Evolutionary conservation across 92 coral and sea anemone genomes (phyloP).

Genomic region (Phenganax marumi): DNA sequence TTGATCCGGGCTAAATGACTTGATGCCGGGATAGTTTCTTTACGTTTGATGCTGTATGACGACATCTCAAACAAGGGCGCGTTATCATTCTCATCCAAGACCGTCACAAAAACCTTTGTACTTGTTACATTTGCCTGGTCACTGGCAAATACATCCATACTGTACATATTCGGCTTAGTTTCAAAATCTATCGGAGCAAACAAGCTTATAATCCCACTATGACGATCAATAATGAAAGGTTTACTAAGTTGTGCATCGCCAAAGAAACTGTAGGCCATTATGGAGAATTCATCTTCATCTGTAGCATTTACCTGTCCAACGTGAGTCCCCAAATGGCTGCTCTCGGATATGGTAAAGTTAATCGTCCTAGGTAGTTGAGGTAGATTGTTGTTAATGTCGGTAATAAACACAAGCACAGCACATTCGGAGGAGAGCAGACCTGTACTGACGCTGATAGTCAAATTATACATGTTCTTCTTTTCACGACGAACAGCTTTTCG

Average conservation of each 20-base stretch:
- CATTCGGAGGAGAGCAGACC: conserved; percentile 56
- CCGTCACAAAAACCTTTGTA: conserved; percentile 43
- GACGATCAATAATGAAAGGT: conserved; percentile 64
- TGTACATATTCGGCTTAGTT: conserved; percentile 44
- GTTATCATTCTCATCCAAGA: conserved; percentile 50
- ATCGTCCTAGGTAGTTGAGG: conserved; percentile 66
- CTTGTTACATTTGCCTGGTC: conserved; percentile 60
- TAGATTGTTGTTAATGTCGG: conserved; percentile 76
- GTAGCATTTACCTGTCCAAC: conserved; percentile 64
- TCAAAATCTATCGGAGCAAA: conserved; percentile 68
- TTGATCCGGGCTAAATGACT: conserved; percentile 61
- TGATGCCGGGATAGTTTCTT: conserved; percentile 61
- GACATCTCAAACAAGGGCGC: conserved; percentile 40
- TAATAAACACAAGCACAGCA: conserved; percentile 60
- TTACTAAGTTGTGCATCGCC: conserved; percentile 41
- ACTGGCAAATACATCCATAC: conserved; percentile 59
- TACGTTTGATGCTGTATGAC: conserved; percentile 49
- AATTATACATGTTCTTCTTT: conserved; percentile 54
- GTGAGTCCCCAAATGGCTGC: conserved; percentile 62
- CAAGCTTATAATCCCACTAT: conserved; percentile 66
- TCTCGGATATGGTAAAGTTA: conserved; percentile 62
- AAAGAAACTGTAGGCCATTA: conserved; percentile 61
- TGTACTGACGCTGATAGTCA: conserved; percentile 73
- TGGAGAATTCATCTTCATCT: conserved; percentile 67
- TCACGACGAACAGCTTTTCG: conserved; percentile 67